phyloP scores from a whole-genome alignment of 2,888 invertebrate genomes.

The Idaea biselata region DNA sequence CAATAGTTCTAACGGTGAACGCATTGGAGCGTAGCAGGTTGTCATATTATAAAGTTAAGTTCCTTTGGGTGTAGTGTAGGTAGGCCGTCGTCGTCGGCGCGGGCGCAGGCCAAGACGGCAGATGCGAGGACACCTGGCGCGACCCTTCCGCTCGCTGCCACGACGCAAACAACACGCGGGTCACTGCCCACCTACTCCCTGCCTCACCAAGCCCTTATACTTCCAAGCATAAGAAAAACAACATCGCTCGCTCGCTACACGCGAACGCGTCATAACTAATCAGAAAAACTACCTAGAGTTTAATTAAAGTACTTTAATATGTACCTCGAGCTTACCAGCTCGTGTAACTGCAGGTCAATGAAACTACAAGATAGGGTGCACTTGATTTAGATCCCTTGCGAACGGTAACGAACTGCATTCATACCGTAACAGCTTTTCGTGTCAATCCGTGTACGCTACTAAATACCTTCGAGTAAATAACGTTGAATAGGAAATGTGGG shows the following conservation, averaged over 20 bases:
- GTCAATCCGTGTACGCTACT: constrained; percentile 7
- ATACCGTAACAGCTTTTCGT: not conserved
- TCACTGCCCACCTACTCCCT: constrained; percentile 76
- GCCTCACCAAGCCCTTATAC: constrained; percentile 56
- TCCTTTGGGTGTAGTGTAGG: constrained; percentile 53
- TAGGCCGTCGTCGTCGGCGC: constrained; percentile 32
- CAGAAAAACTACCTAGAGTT: constrained; percentile 53
- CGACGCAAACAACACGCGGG: constrained; percentile 46
- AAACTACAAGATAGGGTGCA: constrained; percentile 45
- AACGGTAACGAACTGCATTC: constrained; percentile 33
- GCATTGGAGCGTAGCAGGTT: constrained; percentile 61
- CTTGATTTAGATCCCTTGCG: constrained; percentile 37
- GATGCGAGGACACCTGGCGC: constrained; percentile 77
- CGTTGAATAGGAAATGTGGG: constrained; percentile 33
- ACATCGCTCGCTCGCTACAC: constrained; percentile 53
- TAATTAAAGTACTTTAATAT: constrained; percentile 41
- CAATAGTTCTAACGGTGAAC: constrained; percentile 49
- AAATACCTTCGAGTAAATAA: constrained; percentile 19
- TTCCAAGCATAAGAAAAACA: constrained; percentile 55
- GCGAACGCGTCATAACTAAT: constrained; percentile 63
- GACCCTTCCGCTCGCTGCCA: constrained; percentile 70
- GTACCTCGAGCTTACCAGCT: constrained; percentile 41
- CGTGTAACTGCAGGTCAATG: constrained; percentile 48
- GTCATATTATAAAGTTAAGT: constrained; percentile 45
- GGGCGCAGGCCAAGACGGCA: constrained; percentile 65